Percentiles rank a stretch among this genome's conserved stretches.
Conservation (phyloP, 2,113 vertebrate genomes). For the Prinia subflava region DNA sequence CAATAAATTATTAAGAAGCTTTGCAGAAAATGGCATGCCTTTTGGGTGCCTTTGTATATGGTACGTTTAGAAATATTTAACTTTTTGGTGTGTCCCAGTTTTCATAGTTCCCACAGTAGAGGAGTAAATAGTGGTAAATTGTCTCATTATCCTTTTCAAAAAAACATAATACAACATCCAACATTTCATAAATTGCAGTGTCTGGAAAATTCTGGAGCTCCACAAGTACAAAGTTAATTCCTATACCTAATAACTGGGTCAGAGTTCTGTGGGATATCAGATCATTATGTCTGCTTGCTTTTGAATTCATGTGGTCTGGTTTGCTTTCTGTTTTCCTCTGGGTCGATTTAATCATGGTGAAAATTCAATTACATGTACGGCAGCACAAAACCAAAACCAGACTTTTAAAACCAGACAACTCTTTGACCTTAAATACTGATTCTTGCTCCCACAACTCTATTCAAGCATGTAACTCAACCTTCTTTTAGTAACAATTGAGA, state of each 20-base stretch:
- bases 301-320: not conserved
- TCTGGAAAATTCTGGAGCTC: not conserved
- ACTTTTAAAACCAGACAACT: not conserved
- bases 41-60: too few species aligned
- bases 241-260: not conserved
- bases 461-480: not conserved
- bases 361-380: not conserved
- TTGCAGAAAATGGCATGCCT: not conserved
- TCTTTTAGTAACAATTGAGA: not conserved
- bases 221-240: not conserved
- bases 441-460: not conserved
- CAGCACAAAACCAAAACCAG: not conserved
- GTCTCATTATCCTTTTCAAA: not conserved
- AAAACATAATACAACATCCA: not conserved
- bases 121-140: not conserved
- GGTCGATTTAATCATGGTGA: not conserved
- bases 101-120: not conserved
- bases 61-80: rapidly evolving
- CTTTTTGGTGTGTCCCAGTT: not conserved
- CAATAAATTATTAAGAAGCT: not conserved
- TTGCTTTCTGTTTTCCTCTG: not conserved
- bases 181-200: not conserved
- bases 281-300: not conserved
- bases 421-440: not conserved
- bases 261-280: not conserved